A percentile compares a stretch with the other conserved stretches of the same genome.
phyloP scores from a whole-genome alignment of 1,140 invertebrate species.

The Conus betulinus region DNA sequence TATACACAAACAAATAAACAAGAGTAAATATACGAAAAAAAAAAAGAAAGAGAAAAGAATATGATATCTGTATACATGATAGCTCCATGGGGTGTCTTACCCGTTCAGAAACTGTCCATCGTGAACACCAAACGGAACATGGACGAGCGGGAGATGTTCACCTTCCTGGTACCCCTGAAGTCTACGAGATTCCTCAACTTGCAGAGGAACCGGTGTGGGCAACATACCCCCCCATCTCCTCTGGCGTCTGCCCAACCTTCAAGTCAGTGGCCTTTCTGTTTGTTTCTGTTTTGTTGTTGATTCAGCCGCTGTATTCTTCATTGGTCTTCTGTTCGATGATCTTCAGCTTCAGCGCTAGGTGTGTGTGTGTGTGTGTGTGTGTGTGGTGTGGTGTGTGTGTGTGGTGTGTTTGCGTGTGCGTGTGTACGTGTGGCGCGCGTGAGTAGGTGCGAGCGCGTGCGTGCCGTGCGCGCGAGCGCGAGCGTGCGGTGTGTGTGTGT shows the following conservation, averaged over 20 bases:
- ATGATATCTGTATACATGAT: no score
- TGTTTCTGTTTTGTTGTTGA: no score
- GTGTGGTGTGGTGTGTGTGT: background rate
- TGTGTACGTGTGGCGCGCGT: background rate
- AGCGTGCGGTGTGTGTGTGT: no score
- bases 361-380: background rate
- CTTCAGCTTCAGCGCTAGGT: no score
- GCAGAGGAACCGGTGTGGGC: background rate
- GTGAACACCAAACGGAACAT: constrained; percentile 5
- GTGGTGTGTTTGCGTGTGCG: constrained; percentile 24
- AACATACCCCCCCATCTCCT: background rate
- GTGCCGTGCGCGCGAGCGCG: background rate
- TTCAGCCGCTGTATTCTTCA: no score
- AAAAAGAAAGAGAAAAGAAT: no score
- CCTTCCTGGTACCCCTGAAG: background rate
- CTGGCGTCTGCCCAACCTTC: constrained; percentile 20
- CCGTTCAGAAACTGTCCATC: background rate
- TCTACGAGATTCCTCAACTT: background rate
- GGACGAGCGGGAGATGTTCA: background rate
- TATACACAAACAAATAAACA: no score
- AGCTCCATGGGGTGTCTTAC: no score
- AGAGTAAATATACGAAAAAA: no score
- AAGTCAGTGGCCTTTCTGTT: background rate
- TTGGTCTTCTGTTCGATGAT: no score
- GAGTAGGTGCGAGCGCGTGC: background rate